Conservation (phyloP, 1,140 invertebrate species). For the Ceratina australensis region DNA sequence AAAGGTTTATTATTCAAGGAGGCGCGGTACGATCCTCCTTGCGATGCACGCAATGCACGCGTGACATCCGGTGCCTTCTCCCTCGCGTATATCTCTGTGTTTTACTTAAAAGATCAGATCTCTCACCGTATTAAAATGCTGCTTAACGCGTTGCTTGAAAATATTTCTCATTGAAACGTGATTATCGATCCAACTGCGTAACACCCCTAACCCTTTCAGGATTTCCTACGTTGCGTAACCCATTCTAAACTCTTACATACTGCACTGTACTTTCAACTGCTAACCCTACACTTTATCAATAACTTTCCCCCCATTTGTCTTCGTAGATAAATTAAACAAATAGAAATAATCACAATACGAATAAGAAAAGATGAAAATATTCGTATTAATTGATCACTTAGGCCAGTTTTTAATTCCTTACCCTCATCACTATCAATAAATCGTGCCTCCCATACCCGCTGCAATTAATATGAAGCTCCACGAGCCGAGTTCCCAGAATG, state of each 20-base stretch:
- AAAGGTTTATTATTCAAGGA: slow-evolving; percentile 65
- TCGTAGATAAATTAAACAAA: too few relatives aligned
- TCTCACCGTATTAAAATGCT: slow-evolving; percentile 35
- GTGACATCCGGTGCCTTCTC: slow-evolving; percentile 69
- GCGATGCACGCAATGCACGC: slow-evolving; percentile 64
- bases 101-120: slow-evolving; percentile 48
- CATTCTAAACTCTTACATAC: too few relatives aligned
- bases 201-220: neutral
- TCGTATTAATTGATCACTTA: too few relatives aligned
- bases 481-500: slow-evolving; percentile 49
- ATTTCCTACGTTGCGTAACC: slow-evolving; percentile 24
- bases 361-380: too few relatives aligned
- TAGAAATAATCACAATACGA: too few relatives aligned
- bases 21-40: slow-evolving; percentile 47
- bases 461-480: slow-evolving; percentile 45
- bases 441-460: neutral
- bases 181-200: slow-evolving; percentile 21
- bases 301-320: too few relatives aligned
- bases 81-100: slow-evolving; percentile 44
- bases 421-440: too few relatives aligned
- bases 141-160: slow-evolving; percentile 9
- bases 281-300: too few relatives aligned
- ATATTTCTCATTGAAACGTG: slow-evolving; percentile 27
- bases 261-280: too few relatives aligned
- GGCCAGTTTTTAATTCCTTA: too few relatives aligned